These are phyloP conservation scores for Micrasema longulum DNA, from an alignment of 1,140 invertebrate species.

Conservation along the genomic window DNA sequence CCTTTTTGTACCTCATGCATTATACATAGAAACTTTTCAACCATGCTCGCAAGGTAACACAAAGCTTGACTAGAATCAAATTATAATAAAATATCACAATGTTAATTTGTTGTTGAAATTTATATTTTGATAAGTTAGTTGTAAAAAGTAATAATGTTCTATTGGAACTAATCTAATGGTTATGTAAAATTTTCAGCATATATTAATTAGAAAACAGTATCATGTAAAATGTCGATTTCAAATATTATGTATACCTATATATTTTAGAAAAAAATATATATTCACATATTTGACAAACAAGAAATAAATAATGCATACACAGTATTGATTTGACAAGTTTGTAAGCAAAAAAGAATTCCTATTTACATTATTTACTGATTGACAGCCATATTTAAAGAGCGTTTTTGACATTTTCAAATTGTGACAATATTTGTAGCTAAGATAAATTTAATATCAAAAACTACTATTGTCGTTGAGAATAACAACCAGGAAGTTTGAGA, in stretches of 20 bases:
- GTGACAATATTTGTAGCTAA: constrained; percentile 41
- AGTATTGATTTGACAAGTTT: constrained; percentile 26
- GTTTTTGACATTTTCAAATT: constrained; percentile 31
- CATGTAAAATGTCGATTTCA: too few species aligned
- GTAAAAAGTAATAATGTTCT: constrained; percentile 11
- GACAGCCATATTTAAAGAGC: constrained; percentile 48
- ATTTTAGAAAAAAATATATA: constrained; percentile 42
- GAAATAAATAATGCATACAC: constrained; percentile 42
- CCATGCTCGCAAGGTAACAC: constrained; percentile 50
- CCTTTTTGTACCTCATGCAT: not conserved
- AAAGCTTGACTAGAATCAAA: constrained; percentile 52
- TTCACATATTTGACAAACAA: constrained; percentile 43
- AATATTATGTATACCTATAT: too few species aligned
- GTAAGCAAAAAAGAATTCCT: constrained; percentile 20
- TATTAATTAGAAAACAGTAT: too few species aligned
- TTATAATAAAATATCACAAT: constrained; percentile 51
- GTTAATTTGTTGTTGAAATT: constrained; percentile 17
- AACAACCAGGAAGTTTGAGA: constrained; percentile 47
- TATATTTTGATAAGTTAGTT: constrained; percentile 23
- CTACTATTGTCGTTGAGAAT: constrained; percentile 51
- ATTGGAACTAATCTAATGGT: too few species aligned
- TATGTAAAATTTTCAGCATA: too few species aligned
- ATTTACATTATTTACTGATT: constrained; percentile 51
- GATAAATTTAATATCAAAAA: constrained; percentile 45
- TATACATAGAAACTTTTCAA: constrained; percentile 52